These are phyloP conservation scores for Lagorchestes hirsutus DNA, from an alignment of 2,797 vertebrate genomes.

Conservation along the genomic window DNA sequence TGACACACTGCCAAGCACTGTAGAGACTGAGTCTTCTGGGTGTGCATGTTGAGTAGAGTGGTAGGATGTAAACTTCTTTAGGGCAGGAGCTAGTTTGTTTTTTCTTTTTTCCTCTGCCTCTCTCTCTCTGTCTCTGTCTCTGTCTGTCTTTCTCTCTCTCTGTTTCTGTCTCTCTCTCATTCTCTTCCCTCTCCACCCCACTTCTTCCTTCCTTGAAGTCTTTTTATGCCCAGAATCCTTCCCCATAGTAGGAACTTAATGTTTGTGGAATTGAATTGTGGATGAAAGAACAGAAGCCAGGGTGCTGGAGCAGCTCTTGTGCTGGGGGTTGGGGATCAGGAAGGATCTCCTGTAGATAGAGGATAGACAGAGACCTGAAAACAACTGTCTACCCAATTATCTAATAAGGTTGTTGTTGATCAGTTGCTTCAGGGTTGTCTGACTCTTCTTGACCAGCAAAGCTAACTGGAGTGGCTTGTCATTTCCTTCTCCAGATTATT, in stretches of 20 bases:
- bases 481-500: neutral
- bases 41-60: neutral
- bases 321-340: neutral
- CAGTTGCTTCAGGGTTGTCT: neutral
- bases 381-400: neutral
- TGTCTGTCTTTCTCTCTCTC: too few species aligned
- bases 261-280: neutral
- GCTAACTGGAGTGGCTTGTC: neutral
- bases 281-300: neutral
- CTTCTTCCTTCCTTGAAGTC: neutral
- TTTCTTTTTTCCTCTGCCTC: too few species aligned
- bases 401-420: neutral
- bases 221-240: neutral
- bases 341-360: neutral
- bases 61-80: neutral
- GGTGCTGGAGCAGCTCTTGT: neutral
- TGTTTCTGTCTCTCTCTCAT: accelerated
- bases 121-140: too few species aligned
- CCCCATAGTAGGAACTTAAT: neutral
- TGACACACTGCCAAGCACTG: neutral
- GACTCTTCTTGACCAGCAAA: too few species aligned
- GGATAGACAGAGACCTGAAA: neutral
- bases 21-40: neutral
- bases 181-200: accelerated
- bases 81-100: neutral